Percentiles rank a stretch among this genome's conserved stretches.
Evolutionary conservation across 1,140 invertebrate genomes (phyloP).

Genomic region (Macrobrachium rosenbergii): DNA sequence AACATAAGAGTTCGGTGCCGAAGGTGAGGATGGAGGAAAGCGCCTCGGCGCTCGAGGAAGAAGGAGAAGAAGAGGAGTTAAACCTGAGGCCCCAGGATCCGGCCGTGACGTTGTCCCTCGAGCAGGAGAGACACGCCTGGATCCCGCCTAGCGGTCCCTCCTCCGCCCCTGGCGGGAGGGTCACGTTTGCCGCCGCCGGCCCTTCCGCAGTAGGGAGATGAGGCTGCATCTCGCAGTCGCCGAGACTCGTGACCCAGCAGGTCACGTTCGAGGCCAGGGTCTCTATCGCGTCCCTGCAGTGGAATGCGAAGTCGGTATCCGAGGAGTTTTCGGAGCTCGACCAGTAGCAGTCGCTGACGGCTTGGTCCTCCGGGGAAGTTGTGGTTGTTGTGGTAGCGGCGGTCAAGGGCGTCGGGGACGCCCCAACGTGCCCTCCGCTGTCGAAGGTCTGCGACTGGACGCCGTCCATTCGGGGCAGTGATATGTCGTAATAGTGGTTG

Average conservation of each 20-base stretch:
- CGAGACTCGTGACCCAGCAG: constrained; percentile 39
- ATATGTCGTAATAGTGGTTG: constrained; percentile 3
- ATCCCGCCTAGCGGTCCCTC: background rate
- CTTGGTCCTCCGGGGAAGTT: background rate
- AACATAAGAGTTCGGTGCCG: constrained; percentile 52
- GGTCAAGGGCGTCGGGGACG: background rate
- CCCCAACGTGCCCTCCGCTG: constrained; percentile 23
- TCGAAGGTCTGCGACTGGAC: constrained; percentile 44
- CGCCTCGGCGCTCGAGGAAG: background rate
- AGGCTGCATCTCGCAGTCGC: constrained; percentile 31
- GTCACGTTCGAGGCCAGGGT: background rate
- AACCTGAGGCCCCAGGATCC: constrained; percentile 41
- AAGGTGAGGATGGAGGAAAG: constrained; percentile 19
- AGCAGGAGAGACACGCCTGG: constrained; percentile 31
- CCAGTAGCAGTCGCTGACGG: background rate
- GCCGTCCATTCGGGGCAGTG: constrained; percentile 10
- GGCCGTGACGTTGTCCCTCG: constrained; percentile 25
- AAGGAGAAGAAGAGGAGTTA: background rate
- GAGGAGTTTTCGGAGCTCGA: background rate
- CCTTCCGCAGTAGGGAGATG: background rate
- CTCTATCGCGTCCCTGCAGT: constrained; percentile 44
- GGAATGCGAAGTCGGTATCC: constrained; percentile 31
- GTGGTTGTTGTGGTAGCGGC: too few species aligned
- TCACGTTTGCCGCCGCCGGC: background rate
- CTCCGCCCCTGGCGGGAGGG: background rate